Evolutionary conservation across 2,113 vertebrate genomes (phyloP).

Genomic region (Datnioides undecimradiatus): DNA sequence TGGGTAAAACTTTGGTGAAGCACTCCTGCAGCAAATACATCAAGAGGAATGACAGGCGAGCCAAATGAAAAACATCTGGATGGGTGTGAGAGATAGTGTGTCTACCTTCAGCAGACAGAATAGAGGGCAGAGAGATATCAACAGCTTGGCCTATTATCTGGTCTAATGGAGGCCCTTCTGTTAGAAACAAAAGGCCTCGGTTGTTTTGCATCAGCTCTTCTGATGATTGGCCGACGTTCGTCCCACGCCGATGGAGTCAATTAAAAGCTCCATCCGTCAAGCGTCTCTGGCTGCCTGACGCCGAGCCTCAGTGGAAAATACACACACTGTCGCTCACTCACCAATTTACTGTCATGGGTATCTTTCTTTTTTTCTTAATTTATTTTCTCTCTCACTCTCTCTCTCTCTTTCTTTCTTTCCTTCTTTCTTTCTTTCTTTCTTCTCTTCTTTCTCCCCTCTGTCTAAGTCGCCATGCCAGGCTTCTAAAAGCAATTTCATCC

Average conservation of each 20-base stretch:
- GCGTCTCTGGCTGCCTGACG: conserved; percentile 40
- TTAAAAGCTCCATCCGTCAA: conserved; percentile 79
- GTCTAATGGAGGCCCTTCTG: conserved; percentile 76
- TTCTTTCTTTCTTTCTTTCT: background rate
- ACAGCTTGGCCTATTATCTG: conserved; percentile 77
- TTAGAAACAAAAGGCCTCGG: conserved; percentile 67
- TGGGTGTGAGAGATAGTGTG: conserved; percentile 29
- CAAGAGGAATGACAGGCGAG: background rate
- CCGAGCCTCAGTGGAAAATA: conserved; percentile 40
- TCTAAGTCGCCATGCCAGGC: conserved; percentile 32
- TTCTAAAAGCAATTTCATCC: conserved; percentile 70
- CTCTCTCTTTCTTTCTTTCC: background rate
- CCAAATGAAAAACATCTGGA: conserved; percentile 50
- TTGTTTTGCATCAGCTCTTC: conserved; percentile 69
- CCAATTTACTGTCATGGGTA: conserved; percentile 50
- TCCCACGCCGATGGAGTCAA: conserved; percentile 71
- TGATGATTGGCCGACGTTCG: conserved; percentile 58
- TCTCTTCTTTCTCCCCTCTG: background rate
- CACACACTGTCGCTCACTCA: conserved; percentile 44
- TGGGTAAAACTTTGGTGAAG: background rate
- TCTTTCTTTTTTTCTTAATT: conserved; percentile 1
- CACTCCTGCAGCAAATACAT: background rate
- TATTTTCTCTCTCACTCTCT: conserved; percentile 1
- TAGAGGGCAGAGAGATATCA: conserved; percentile 53
- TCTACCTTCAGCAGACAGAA: conserved; percentile 44